These are phyloP conservation scores for Drosophila pandora DNA, from an alignment of 1,140 invertebrate genomes.

Conservation along the genomic window DNA sequence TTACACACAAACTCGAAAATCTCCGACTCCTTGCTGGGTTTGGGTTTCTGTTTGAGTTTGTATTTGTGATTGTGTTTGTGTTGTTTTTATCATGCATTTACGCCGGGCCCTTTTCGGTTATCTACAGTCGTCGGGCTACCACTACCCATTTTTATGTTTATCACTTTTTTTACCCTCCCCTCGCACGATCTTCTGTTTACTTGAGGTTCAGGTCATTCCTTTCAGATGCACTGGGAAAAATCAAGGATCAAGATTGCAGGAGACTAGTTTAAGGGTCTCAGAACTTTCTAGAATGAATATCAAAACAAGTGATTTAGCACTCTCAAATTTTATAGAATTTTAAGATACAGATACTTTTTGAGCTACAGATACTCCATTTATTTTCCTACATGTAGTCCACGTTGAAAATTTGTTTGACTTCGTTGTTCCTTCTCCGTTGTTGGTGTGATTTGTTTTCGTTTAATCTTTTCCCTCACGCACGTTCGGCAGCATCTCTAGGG, in stretches of 20 bases:
- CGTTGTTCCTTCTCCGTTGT: conserved; percentile 21
- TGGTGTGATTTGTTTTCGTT: conserved; percentile 56
- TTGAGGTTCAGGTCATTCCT: conserved; percentile 53
- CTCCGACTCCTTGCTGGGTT: not conserved
- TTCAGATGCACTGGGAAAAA: conserved; percentile 14
- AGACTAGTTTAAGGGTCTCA: not conserved
- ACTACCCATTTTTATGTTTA: conserved; percentile 58
- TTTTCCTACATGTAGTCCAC: conserved; percentile 7
- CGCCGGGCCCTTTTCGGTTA: conserved; percentile 44
- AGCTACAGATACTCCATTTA: not conserved
- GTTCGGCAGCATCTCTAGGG: conserved; percentile 48
- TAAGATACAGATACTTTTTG: not conserved
- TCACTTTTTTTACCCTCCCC: conserved; percentile 37
- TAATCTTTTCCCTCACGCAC: conserved; percentile 50
- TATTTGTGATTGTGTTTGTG: conserved; percentile 11
- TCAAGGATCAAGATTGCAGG: not conserved
- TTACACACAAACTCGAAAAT: not conserved
- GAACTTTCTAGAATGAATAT: too few relatives aligned
- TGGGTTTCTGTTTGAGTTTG: not conserved
- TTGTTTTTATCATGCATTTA: conserved; percentile 49
- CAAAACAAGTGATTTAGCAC: too few relatives aligned
- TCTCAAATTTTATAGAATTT: conserved; percentile 5
- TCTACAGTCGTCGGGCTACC: conserved; percentile 41
- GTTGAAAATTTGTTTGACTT: conserved; percentile 26
- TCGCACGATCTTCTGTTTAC: conserved; percentile 40